Evolutionary conservation across 2,888 invertebrate species (phyloP), one percentile per base, ranked within the genome.

Genomic region (Melieria crassipennis): DNA sequence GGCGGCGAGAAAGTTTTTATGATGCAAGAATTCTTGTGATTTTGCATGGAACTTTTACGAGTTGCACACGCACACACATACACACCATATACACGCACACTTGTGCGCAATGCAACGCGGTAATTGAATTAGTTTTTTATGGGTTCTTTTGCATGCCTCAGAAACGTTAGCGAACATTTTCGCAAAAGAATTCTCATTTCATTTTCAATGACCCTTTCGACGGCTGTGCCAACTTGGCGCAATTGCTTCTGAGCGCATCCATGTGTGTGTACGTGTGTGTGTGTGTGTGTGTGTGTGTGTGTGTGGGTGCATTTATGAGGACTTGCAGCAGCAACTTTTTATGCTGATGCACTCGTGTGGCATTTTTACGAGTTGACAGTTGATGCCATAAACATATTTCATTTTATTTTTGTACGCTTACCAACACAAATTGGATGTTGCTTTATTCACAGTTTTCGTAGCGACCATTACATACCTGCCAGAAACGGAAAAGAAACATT

Each of bases 91-190:
- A 30, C 30, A 30, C 30, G 30, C 30, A 30, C 30, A 30, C 30
- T 30, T 30, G 30, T 30, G 10, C 5, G 56, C 50, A 65, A 48
- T 13, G n/a, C 55, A 69, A 30, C 30, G 30, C 30, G 42, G 45
- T 46, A 69, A 69, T 69, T 69, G 69, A 72, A 69, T 72, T 47
- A 72, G 72, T 69, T 72, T 69, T 30, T 72, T 72, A 72, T 62
- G 69, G 46, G 47, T 62, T 65, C 16, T 57, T 52, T 52, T 52
- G 42, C 69, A 69, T 42, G 55, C 56, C 45, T 52, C 52, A 30
- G 30, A 30, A 30, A 30, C 47, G 56, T 55, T 5, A 55, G 47
- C 11, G 45, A 13, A 16, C 3, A 45, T n/a, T 6, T 64, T 30
- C 30, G 30, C 30, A 30, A 30, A 66, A 60, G 66, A 66, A 61